Conservation (phyloP, 2,113 vertebrate genomes). For the Potamarius usumacintae region DNA sequence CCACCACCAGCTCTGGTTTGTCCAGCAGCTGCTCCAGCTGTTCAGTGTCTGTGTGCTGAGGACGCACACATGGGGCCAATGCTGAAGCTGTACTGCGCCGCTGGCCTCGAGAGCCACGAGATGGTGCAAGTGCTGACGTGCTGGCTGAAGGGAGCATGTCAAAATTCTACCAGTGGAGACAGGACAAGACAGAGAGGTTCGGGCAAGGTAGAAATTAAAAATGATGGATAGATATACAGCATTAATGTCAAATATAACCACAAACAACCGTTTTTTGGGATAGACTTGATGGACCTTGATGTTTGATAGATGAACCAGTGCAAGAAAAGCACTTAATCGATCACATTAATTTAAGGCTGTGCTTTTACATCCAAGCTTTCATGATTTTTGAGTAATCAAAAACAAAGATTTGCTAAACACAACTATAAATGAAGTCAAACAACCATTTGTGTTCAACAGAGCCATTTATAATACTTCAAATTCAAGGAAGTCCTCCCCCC, state of each 20-base stretch:
- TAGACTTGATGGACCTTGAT: background rate
- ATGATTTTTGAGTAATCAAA: background rate
- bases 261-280: background rate
- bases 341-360: background rate
- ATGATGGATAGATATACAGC: background rate
- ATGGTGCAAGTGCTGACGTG: constrained; percentile 32
- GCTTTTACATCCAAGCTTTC: background rate
- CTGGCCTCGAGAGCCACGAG: background rate
- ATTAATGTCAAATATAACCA: background rate
- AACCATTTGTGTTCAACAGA: background rate
- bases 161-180: constrained; percentile 17
- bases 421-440: background rate
- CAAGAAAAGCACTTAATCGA: background rate
- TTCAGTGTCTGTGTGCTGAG: constrained; percentile 46
- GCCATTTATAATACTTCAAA: background rate
- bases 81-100: constrained; percentile 12
- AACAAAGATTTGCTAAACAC: background rate
- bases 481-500: background rate
- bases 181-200: background rate
- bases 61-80: constrained; percentile 18
- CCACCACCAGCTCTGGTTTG: constrained; percentile 77
- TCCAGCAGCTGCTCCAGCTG: constrained; percentile 69
- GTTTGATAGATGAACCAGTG: background rate
- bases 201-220: background rate
- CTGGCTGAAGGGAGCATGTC: background rate